Evolutionary conservation across 1,140 invertebrate genomes (phyloP), one percentile per base, ranked within the genome.

Genomic region (Calliphora vicina): DNA sequence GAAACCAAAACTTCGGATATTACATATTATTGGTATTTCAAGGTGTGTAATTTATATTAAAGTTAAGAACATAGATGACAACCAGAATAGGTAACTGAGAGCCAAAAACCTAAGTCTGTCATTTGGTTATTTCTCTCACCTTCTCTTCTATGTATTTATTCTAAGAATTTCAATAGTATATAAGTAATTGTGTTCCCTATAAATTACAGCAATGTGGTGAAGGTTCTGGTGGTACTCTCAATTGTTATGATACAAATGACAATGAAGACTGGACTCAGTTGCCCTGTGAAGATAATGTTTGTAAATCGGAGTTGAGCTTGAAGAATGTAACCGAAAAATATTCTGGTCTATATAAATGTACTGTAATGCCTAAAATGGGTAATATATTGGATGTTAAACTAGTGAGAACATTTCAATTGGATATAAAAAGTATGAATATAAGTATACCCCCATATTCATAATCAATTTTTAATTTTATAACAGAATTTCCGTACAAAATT

Each of bases 301-400:
- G 88, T 17, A 85, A 88, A 1, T 81, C 88, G 0, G 86, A 89
- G 15, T 83, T 90, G 2, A 85, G 87, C 85, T 84, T 90, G 1
- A 85, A 85, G 5, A 90, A 90, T 84, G 85, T 90, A 0, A 90
- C 88, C 0, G 88, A 90, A 23, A 85, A 87, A 15, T 89, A 90
- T 80, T 90, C 88, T 3, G 88, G 88, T 0, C 85, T 90, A n/a
- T 90, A 90, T 76, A 89, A 90, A 42, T 90, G 88, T 83, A 88
- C 85, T 25, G 87, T 89, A 10, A 85, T 88, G 80, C 88, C 88
- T 0, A 87, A 88, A 78, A 78, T 84, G 0, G 73, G 81, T 0
- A 85, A 87, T 61, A 43, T 85, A 0, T 84, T 88, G 67, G 86
- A 89, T 50, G 86, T 90, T 20, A 87, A 89, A 81, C 73, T 90